Percentiles rank a stretch among this genome's conserved stretches.
phyloP scores from a whole-genome alignment of 2,797 vertebrate species.

The Chaunax sp. region DNA sequence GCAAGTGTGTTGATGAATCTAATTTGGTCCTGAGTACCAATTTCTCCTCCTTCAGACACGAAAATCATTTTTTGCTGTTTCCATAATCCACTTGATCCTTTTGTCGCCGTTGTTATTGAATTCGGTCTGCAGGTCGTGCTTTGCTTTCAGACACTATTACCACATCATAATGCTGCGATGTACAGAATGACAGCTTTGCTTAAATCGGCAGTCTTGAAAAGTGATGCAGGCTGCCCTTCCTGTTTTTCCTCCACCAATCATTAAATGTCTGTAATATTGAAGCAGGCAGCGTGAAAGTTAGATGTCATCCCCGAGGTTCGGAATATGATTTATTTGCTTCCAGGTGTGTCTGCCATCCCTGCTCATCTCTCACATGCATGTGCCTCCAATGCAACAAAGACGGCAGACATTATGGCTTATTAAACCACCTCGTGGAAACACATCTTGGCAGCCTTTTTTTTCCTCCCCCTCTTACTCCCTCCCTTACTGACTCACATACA shows the following conservation, averaged over 20 bases:
- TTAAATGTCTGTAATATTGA: conserved; percentile 41
- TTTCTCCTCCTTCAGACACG: neutral
- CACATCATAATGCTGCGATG: conserved; percentile 15
- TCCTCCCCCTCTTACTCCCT: neutral
- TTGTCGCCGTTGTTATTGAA: conserved; percentile 9
- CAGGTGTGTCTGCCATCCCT: conserved; percentile 25
- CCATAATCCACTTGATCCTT: conserved; percentile 22
- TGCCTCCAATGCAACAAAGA: conserved; percentile 2
- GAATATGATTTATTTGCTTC: conserved; percentile 69
- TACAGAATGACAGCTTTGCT: conserved; percentile 52
- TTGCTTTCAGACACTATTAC: conserved; percentile 31
- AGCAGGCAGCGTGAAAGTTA: conserved; percentile 47
- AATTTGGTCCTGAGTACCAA: neutral
- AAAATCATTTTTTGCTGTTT: conserved; percentile 21
- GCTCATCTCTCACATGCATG: conserved; percentile 14
- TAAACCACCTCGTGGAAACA: conserved; percentile 9
- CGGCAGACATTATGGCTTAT: conserved; percentile 24
- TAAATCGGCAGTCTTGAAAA: conserved; percentile 45
- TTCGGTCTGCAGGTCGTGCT: conserved; percentile 36
- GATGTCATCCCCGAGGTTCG: conserved; percentile 49
- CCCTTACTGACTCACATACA: conserved; percentile 27
- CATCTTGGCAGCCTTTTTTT: conserved; percentile 13
- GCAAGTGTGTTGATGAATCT: conserved; percentile 21
- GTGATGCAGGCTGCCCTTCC: conserved; percentile 32
- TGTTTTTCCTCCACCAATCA: conserved; percentile 53